Base-by-base conservation (phyloP, 1,140 invertebrate species). In the Globodera rostochiensis region DNA sequence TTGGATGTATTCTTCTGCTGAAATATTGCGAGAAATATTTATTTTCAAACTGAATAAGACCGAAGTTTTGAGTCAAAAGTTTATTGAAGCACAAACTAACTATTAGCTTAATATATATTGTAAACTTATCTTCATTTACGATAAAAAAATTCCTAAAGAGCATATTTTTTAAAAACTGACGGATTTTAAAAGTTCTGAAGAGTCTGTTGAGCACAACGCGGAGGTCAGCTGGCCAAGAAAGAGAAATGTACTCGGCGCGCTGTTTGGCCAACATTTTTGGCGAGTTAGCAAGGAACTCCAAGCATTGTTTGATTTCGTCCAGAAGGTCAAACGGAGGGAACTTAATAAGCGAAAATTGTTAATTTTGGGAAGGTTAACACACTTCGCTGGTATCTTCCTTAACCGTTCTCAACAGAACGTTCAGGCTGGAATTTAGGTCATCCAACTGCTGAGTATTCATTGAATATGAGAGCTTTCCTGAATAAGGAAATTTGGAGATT, bases 181-280 rank as follows among this genome's bases (percentile, higher is more conserved):
- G 77, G 50, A 78, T 78, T 45, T 70, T 70, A n/a, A 78, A 78
- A 19, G 77, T 78, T 5, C 77, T 70, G 21, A 78, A 78, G 11
- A 78, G 46, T 15, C 77, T 64, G 25, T 64, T 49, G 11, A 78
- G 25, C 47, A 78, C 77, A 36, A 78, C 64, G 49, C 77, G 77
- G 6, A 78, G 70, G 47, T 78, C 77, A n/a, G 77, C 77, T 9
- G 77, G 77, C 77, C 77, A 78, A 3, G 77, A 78, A 36, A 78
- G 57, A 9, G 64, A 69, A 36, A 78, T 64, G 70, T 64, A 78
- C 25, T 70, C 49, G 19, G 49, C 25, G 5, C 77, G 21, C 47
- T 78, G 77, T 19, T 53, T 53, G 45, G 64, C 64, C 25, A 78
- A n/a, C 69, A 64, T 70, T 64, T 5, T 7, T 11, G 77, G 77